Base-by-base conservation (phyloP, 2,797 vertebrate species). In the Emys orbicularis region DNA sequence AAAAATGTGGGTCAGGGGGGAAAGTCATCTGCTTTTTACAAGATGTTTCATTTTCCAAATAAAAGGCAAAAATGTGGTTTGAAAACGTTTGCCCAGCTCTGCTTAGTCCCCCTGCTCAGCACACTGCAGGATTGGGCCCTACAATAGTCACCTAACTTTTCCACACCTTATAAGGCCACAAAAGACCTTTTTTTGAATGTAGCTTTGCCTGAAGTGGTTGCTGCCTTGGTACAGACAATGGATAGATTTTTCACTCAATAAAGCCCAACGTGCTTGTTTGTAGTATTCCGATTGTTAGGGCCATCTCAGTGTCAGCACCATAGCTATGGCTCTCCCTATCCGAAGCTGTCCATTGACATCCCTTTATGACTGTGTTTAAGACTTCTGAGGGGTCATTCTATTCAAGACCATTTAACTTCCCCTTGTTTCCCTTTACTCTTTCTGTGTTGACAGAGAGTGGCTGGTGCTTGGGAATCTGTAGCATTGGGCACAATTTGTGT, bases 381-480 rank as follows among this genome's bases (percentile, higher is more conserved):
- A 23, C 18, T 74, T 68, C n/a, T 8, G 5, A 23, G n/a, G 9
- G 5, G 6, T 53, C 21, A 7, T 68, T 72, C 41, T 72, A 6
- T 6, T 79, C 23, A 34, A 86, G 90, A 88, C 5, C 8, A 92
- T 79, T 92, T 81, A 4, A 54, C 8, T 93, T 88, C 57, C 23
- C 2, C 53, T 61, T 34, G 6, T 61, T 61, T 61, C 31, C 59
- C 9, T 11, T 57, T 81, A 57, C 25, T 2, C 3, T 3, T 77
- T 81, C 13, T 34, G 49, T 31, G 41, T 1, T 88, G 88, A 52
- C 0, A 3, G 92, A 81, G 5, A 34, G 12, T 53, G 11, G 0
- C 2, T 83, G 31, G 5, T 18, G 3, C 8, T 4, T 85, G 79
- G 23, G 6, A 81, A 92, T 90, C 8, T 79, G n/a, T 16, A 89